Evolutionary conservation across 2,888 invertebrate species (phyloP), one percentile per base, ranked within the genome.

Genomic region (Lycia hirtaria): DNA sequence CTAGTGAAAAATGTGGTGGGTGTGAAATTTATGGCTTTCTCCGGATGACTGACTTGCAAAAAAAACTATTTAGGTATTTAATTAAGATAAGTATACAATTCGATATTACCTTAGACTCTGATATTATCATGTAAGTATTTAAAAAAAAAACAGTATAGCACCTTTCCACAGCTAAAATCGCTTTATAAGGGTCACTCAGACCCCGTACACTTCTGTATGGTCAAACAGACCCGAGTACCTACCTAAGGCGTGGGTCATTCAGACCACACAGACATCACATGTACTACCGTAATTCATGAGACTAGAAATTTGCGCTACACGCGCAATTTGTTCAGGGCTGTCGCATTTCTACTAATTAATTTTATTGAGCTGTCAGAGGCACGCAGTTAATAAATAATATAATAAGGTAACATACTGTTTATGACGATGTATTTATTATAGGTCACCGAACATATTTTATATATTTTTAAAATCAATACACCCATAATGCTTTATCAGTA

Each of bases 221-320:
- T 32, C 41, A 9, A 5, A 14, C 26, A 19, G 20, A 30, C 30
- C 20, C n/a, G n/a, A 30, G 12, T 0, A n/a, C 30, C 6, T n/a
- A 6, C n/a, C n/a, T n/a, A n/a, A 14, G n/a, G 9, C 17, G 12
- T 3, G 55, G 58, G 62, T 61, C 73, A 72, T 71, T 73, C 77
- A 69, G 78, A 67, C 68, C 76, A 52, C 57, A 17, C 24, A 22
- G 30, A 22, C 50, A 32, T 57, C 59, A 62, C 58, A 57, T 62
- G 72, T 75, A 75, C 73, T 75, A 74, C 73, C 76, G 78, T 83
- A 82, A 83, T 79, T 85, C 83, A 85, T 81, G 73, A 73, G 69
- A 49, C 61, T 65, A 62, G 54, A 48, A 45, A 52, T 60, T 77
- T 60, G 73, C 76, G 65, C 70, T 73, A 79, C 78, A 78, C 77